Base-by-base conservation (phyloP, 1,140 invertebrate genomes). In the Drosophila littoralis region DNA sequence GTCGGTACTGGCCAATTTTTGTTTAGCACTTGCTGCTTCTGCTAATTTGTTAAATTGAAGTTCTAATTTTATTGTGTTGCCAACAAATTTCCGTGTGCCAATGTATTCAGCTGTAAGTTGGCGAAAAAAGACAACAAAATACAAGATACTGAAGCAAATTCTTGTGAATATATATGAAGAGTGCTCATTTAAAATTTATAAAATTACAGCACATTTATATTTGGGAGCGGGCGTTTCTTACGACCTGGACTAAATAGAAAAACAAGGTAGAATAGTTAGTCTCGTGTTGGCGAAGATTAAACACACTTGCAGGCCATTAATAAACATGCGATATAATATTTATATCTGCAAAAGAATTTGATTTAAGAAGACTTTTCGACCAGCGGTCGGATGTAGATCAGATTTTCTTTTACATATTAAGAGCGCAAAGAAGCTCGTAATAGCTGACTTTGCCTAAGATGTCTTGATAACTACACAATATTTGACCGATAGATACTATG, bases 41-140 rank as follows among this genome's bases (percentile, higher is more conserved):
- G 67, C 75, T 76, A 86, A 88, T 82, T 85, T 82, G 83, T 64
- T 64, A 55, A 79, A 82, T 82, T 69, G 50, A 76, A 76, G 59
- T 72, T 68, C 74, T 51, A 75, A 67, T 85, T 81, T 75, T 66
- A 78, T 78, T 81, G 74, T 60, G 43, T 57, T 58, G 61, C 40
- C 48, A 75, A 61, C 68, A 43, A 69, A 42, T 51, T 36, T 38
- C 48, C 13, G 43, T n/a, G 7, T 4, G 13, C 38, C 45, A 57
- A 43, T 35, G 43, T 28, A 50, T 51, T 58, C 7, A 38, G 45
- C 35, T 40, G 42, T 42, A 43, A 50, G 36, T 28, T 50, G 50
- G 42, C 35, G 35, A 61, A 32, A 28, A 28, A n/a, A 55, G 22
- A 22, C 4, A 40, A 43, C 3, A 28, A 28, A 28, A 28, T 4